Base-by-base conservation (phyloP, 2,113 vertebrate species). In the Emydocephalus ijimae region DNA sequence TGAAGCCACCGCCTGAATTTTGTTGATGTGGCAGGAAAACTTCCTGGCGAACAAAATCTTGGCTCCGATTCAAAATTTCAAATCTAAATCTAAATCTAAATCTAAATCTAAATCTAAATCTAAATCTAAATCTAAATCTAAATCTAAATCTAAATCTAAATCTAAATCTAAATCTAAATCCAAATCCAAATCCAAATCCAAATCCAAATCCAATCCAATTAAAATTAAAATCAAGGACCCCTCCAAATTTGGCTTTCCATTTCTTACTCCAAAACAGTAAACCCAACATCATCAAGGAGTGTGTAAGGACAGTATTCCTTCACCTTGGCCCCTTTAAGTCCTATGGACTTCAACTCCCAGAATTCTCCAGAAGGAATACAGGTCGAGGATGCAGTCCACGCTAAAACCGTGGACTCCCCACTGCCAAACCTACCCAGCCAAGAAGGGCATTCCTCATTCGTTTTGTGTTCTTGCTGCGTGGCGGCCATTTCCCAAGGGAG, bases 401-500 rank as follows among this genome's bases (percentile, higher is more conserved):
- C 1, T 23, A 21, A 59, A 87, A 5, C 74, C 2, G 1, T 3
- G 43, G 34, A 39, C 7, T 10, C 2, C 50, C 10, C 50, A 1
- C 8, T 89, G 64, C 56, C 87, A 3, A 86, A 94, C 98, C 43
- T 98, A 99, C 99, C 98, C 96, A 97, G 96, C 96, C 97, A 97
- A 26, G 96, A 95, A 93, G 95, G 98, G 92, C 99, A 99, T 55
- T 97, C 97, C 0, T 97, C 96, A 0, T 96, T 95, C 88, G 97
- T 95, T 43, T 97, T 97, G 11, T 97, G 97, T 91, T 97, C 95
- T 93, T 98, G 97, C 14, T 93, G 52, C 0, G 90, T 1, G 0
- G 96, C 89, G 4, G 94, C 94, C n/a, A 94, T 90, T 89, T 99
- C 98, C 99, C 98, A 99, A n/a, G 98, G 97, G 92, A 98, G 15